Base-by-base conservation (phyloP, 2,113 vertebrate species). In the Rhinopomastus cyanomelas region DNA sequence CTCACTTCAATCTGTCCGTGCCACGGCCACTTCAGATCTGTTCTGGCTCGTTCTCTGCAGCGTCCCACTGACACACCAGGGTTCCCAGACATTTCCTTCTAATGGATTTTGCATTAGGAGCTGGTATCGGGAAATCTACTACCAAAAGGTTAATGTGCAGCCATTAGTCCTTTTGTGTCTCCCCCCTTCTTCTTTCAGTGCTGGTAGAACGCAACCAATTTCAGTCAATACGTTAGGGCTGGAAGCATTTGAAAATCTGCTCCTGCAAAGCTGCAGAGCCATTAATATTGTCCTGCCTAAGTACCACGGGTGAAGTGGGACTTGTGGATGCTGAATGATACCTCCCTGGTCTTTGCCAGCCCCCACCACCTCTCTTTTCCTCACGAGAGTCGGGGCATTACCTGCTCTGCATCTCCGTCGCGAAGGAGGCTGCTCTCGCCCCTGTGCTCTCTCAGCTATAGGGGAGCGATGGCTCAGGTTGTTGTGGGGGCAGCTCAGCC, bases 141-240 rank as follows among this genome's bases (percentile, higher is more conserved):
- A 93, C 88, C 93, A 92, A 94, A 96, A 96, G 93, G 93, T 95
- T 96, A 95, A 96, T 96, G 92, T 80, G 18, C 71, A 81, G 74
- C 92, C 91, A 94, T 95, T 96, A 95, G 91, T 71, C 76, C 85
- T 76, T 72, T 74, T 10, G 3, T 2, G 1, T 3, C 9, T 26
- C 15, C 7, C 8, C 18, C 23, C 23, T 37, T 19, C 75, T 82
- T 60, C 69, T 94, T 87, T 66, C 69, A 75, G 80, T 88, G 73
- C 77, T 94, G 37, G 64, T 80, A 88, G 85, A 81, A 88, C 90
- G 88, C 87, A 91, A 94, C 89, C 66, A 55, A 77, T 95, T 92
- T 91, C 85, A 91, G 74, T 85, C 80, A 85, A 90, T 77, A 65
- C 80, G 27, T 85, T 57, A 85, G 75, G 60, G 60, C 53, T 91